These are phyloP conservation scores for Carduelis carduelis DNA, from an alignment of 2,797 vertebrate species.

Conservation along the genomic window DNA sequence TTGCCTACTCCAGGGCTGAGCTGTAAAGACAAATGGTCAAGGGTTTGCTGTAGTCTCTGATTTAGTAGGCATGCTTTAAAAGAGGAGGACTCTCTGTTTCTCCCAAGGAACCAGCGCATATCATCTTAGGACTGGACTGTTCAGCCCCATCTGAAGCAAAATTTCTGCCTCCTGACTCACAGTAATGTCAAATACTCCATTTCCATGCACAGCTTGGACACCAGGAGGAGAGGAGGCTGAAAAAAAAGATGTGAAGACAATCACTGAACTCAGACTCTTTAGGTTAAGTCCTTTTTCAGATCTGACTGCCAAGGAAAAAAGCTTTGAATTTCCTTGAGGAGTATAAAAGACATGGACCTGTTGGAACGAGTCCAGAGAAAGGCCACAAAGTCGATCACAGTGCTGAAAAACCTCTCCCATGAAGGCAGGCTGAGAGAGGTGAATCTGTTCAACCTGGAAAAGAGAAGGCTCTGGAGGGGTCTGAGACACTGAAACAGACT, in stretches of 20 bases:
- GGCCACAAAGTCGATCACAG: too few relatives aligned
- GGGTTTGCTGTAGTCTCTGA: neutral
- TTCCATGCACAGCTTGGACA: neutral
- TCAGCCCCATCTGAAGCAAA: neutral
- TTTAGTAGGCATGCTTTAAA: neutral
- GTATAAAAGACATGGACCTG: neutral
- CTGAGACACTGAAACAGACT: neutral
- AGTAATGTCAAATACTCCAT: neutral
- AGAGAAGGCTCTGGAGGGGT: neutral
- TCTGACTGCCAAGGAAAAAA: neutral
- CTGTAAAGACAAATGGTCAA: neutral
- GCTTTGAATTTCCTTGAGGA: neutral
- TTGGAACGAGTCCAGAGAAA: fast-evolving
- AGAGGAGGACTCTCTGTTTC: neutral
- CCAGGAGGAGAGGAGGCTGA: neutral
- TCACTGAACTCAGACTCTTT: neutral
- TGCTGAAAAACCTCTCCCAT: neutral
- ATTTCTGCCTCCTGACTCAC: neutral
- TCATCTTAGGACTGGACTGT: neutral
- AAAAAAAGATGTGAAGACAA: neutral
- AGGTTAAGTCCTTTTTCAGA: neutral
- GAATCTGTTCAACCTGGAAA: neutral
- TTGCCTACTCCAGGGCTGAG: neutral
- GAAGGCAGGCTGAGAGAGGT: neutral
- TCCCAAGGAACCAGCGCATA: neutral